Evolutionary conservation across 2,113 vertebrate species (phyloP).

Genomic region (Aix galericulata): DNA sequence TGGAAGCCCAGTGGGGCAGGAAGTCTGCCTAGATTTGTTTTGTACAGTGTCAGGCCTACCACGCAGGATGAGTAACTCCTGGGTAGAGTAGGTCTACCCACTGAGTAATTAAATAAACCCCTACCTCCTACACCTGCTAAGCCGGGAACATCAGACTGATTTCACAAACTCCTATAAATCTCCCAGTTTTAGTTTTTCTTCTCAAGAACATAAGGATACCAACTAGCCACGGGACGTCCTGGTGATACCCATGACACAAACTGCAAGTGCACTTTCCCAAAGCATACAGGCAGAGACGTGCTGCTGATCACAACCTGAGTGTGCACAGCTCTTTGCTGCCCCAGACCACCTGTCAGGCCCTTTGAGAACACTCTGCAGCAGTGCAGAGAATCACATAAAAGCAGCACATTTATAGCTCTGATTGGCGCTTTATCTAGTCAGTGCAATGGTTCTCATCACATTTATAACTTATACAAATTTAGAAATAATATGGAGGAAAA

Average conservation of each 20-base stretch:
- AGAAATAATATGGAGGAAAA: neutral
- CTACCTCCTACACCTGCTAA: neutral
- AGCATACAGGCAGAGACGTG: accelerated
- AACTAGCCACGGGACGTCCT: neutral
- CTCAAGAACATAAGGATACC: neutral
- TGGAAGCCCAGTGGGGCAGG: neutral
- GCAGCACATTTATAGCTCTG: neutral
- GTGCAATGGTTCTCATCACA: neutral
- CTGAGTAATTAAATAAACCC: neutral
- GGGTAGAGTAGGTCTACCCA: neutral
- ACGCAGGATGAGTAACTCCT: neutral
- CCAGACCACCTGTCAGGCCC: neutral
- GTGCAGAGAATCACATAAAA: neutral
- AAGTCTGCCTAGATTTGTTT: neutral
- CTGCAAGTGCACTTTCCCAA: neutral
- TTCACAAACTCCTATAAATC: neutral
- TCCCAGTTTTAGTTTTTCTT: neutral
- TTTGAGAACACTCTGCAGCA: neutral
- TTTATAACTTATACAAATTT: neutral
- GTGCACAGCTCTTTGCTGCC: neutral
- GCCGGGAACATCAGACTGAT: neutral
- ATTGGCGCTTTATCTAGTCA: neutral
- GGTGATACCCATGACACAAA: neutral
- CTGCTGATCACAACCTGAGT: neutral
- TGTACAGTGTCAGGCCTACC: neutral